phyloP scores from a whole-genome alignment of 2,113 vertebrate genomes.

The Chaetorhynchus papuensis region DNA sequence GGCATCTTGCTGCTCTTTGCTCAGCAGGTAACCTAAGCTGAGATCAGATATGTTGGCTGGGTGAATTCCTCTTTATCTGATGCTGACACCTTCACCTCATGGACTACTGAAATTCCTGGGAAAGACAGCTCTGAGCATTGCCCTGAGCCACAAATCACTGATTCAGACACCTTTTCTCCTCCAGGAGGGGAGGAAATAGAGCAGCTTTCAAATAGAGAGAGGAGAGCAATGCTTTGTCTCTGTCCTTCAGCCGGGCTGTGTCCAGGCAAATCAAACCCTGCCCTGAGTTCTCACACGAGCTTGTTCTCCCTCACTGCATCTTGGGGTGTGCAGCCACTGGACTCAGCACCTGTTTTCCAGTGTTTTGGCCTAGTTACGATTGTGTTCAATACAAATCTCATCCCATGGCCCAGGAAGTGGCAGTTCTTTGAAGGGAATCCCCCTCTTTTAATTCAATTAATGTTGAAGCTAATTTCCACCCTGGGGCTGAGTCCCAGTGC shows the following conservation, averaged over 20 bases:
- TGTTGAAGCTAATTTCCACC: constrained; percentile 18
- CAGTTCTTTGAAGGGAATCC: constrained; percentile 40
- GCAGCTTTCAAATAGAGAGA: not conserved
- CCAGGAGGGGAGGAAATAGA: constrained; percentile 7
- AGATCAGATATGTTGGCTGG: not conserved
- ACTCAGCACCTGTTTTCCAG: not conserved
- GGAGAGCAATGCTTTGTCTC: not conserved
- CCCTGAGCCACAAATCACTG: constrained; percentile 33
- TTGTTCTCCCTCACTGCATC: not conserved
- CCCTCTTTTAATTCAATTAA: constrained; percentile 44
- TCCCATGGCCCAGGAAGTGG: not conserved
- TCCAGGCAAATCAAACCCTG: not conserved
- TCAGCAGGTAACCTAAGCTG: constrained; percentile 28
- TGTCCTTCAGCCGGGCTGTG: not conserved
- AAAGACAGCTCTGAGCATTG: constrained; percentile 35
- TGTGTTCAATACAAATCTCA: not conserved
- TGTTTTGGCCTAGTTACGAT: not conserved
- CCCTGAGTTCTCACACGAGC: not conserved
- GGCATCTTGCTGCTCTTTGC: not conserved
- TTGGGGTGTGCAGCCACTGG: not conserved
- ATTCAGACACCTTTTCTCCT: not conserved
- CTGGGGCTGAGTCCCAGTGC: not conserved
- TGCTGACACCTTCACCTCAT: constrained; percentile 51
- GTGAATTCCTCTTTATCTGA: constrained; percentile 59
- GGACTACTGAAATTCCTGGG: constrained; percentile 39